phyloP scores from a whole-genome alignment of 2,797 vertebrate species.

The Danio kyathit region DNA sequence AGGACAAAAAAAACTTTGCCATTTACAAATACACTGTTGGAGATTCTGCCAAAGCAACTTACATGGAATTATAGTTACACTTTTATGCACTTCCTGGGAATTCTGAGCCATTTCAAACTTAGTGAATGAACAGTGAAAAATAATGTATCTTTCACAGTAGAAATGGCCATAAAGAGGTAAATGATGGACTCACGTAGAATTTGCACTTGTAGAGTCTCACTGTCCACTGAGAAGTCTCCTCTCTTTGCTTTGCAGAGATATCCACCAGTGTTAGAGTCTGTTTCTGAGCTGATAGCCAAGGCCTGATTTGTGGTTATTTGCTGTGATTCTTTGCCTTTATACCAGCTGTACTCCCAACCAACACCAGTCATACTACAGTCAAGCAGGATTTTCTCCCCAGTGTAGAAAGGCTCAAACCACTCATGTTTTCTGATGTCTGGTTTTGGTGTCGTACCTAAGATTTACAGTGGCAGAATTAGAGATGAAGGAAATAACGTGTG shows the following conservation, averaged over 20 bases:
- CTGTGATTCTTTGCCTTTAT: neutral
- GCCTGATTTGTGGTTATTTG: neutral
- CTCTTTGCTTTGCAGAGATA: conserved; percentile 25
- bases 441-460: neutral
- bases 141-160: no score
- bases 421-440: neutral
- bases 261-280: neutral
- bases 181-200: conserved; percentile 5
- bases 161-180: neutral
- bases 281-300: neutral
- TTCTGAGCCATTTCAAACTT: no score
- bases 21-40: no score
- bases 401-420: neutral
- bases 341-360: neutral
- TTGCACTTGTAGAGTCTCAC: neutral
- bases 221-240: neutral
- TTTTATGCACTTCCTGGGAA: no score
- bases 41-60: no score
- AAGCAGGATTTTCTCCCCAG: neutral
- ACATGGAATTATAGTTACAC: no score
- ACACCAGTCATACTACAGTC: neutral
- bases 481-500: neutral
- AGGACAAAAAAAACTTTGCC: no score
- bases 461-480: neutral
- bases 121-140: neutral